Conservation (phyloP, 2,113 vertebrate species). For the Epinephelus fuscoguttatus region DNA sequence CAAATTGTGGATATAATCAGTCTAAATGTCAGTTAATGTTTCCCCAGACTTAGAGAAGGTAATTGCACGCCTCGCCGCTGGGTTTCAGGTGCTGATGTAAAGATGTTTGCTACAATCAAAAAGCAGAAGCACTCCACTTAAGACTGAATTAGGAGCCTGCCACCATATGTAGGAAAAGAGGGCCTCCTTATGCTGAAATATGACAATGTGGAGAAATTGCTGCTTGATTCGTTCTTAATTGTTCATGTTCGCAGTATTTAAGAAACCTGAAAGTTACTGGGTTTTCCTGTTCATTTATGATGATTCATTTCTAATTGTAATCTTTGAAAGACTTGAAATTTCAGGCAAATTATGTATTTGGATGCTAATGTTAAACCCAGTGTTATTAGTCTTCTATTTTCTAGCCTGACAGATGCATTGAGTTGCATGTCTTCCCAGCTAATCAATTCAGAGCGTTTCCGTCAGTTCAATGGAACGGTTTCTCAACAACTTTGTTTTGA, state of each 20-base stretch:
- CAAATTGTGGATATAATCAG: constrained; percentile 9
- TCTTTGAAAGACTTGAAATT: not conserved
- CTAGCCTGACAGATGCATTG: too few relatives aligned
- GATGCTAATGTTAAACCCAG: too few relatives aligned
- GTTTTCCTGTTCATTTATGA: not conserved
- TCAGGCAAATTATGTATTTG: not conserved
- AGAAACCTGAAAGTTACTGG: not conserved
- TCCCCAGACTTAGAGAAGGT: constrained; percentile 11
- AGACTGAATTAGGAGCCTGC: constrained; percentile 7
- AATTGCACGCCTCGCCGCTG: constrained; percentile 10
- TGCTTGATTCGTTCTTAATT: not conserved
- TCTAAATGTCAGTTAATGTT: constrained; percentile 35
- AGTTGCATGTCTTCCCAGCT: not conserved
- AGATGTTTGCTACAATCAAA: constrained; percentile 16
- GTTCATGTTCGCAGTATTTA: too few relatives aligned
- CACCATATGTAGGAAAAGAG: not conserved
- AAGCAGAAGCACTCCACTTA: not conserved
- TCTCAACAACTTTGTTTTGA: constrained; percentile 32
- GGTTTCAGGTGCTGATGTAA: constrained; percentile 22
- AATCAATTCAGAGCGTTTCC: not conserved
- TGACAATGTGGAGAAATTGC: not conserved
- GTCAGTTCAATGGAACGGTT: not conserved
- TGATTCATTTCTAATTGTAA: not conserved
- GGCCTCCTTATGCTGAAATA: not conserved
- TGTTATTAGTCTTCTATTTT: not conserved